Conservation (phyloP, 2,888 invertebrate genomes). For the Miltochrista miniata region DNA sequence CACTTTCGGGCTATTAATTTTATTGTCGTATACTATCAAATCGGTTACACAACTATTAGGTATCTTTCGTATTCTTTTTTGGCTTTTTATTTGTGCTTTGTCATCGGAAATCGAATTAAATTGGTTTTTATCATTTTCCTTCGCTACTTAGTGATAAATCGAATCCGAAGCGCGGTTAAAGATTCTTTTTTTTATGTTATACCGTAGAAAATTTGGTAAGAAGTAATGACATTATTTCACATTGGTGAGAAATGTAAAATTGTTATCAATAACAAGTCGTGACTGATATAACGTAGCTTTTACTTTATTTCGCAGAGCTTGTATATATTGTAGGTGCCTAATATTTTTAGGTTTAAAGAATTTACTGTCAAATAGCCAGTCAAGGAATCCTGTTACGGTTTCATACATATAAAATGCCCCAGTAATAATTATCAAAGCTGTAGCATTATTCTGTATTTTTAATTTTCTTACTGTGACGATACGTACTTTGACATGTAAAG, state of each 20-base stretch:
- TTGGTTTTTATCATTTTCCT: conserved; percentile 5
- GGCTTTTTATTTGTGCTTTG: conserved; percentile 29
- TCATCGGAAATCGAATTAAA: conserved; percentile 18
- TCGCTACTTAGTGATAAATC: background rate
- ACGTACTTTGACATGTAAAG: no score
- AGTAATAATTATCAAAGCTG: no score
- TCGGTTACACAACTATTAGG: conserved; percentile 33
- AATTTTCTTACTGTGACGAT: no score
- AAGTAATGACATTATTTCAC: background rate
- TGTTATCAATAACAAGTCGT: background rate
- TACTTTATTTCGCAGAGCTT: background rate
- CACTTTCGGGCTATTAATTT: conserved; percentile 58
- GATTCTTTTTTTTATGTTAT: conserved; percentile 1
- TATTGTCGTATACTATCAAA: conserved; percentile 46
- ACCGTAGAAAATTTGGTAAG: background rate
- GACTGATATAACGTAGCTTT: background rate
- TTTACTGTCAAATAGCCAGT: no score
- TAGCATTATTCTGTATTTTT: no score
- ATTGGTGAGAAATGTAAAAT: no score
- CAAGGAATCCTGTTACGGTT: no score
- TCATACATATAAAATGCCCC: no score
- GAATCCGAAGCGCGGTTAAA: background rate
- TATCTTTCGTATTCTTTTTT: conserved; percentile 35
- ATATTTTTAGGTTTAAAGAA: no score
- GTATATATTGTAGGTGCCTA: no score